Evolutionary conservation across 2,113 vertebrate species (phyloP).

Genomic region (Myiopsitta monachus): DNA sequence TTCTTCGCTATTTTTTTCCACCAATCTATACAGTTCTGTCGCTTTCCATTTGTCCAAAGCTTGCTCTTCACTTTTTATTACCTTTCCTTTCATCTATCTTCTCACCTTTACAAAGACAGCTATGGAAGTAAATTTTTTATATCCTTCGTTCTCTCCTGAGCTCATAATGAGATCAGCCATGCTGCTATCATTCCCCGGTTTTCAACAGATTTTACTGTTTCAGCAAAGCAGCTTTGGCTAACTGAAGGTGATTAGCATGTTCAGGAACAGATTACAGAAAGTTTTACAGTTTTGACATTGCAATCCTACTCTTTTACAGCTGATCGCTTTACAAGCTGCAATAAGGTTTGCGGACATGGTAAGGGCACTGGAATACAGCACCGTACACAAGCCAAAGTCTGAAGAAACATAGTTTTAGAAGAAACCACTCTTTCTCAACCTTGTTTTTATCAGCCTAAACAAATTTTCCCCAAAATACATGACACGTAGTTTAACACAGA

Average conservation of each 20-base stretch:
- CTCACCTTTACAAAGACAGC: neutral
- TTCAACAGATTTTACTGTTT: conserved; percentile 14
- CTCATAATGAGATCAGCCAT: neutral
- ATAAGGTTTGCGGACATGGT: neutral
- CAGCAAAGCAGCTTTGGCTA: neutral
- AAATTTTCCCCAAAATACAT: neutral
- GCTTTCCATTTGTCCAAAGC: neutral
- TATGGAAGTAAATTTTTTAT: conserved; percentile 20
- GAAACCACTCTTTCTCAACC: neutral
- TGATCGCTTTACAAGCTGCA: neutral
- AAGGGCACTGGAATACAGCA: neutral
- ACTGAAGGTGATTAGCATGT: neutral
- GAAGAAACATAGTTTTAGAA: neutral
- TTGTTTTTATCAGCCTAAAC: neutral
- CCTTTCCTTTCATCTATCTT: conserved; percentile 9
- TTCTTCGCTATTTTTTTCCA: neutral
- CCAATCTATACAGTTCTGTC: neutral
- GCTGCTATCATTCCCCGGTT: neutral
- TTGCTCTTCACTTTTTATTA: neutral
- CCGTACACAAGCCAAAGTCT: neutral
- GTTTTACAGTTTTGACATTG: conserved; percentile 15
- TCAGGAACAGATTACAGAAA: neutral
- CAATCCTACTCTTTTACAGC: neutral
- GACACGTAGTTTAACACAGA: neutral
- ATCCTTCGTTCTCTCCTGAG: neutral